A percentile compares a stretch with the other conserved stretches of the same genome.
These are phyloP conservation scores for Lagria hirta DNA, from an alignment of 2,888 invertebrate species.

Conservation along the genomic window DNA sequence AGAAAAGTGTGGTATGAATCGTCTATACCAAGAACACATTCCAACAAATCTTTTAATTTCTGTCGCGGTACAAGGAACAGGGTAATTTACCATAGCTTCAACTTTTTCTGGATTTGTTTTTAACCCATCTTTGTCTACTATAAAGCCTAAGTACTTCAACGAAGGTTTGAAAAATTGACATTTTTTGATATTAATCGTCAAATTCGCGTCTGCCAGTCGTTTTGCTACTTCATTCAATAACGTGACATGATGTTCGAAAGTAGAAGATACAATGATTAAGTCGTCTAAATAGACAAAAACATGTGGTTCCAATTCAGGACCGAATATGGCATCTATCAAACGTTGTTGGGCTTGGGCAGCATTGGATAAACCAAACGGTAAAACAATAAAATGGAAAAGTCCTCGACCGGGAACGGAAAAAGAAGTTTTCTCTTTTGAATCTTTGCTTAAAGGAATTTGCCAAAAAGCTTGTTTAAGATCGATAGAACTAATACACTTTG, in stretches of 20 bases:
- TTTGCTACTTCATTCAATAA: slow-evolving; percentile 28
- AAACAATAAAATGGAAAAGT: slow-evolving; percentile 34
- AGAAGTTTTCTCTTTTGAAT: slow-evolving; percentile 37
- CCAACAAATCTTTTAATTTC: slow-evolving; percentile 39
- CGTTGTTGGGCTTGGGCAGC: slow-evolving; percentile 19
- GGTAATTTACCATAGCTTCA: slow-evolving; percentile 34
- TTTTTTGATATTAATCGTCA: slow-evolving; percentile 36
- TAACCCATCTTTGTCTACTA: slow-evolving; percentile 34
- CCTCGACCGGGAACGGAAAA: slow-evolving; percentile 40
- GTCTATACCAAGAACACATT: slow-evolving; percentile 34
- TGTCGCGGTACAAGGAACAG: slow-evolving; percentile 31
- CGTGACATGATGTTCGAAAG: slow-evolving; percentile 23
- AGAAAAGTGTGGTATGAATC: slow-evolving; percentile 37
- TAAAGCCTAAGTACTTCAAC: slow-evolving; percentile 35
- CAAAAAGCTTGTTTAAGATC: slow-evolving; percentile 35
- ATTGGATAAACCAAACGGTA: slow-evolving; percentile 26
- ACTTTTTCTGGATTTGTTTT: slow-evolving; percentile 38
- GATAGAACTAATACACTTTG: slow-evolving; percentile 30
- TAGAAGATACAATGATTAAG: slow-evolving; percentile 31
- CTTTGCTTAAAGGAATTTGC: slow-evolving; percentile 34
- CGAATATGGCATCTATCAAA: slow-evolving; percentile 20
- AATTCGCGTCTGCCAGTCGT: slow-evolving; percentile 26
- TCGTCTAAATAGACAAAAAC: slow-evolving; percentile 34
- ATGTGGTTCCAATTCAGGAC: slow-evolving; percentile 19
- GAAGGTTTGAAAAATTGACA: slow-evolving; percentile 33